These are phyloP conservation scores for Diplazon laetatorius DNA, from an alignment of 2,888 invertebrate genomes.

Conservation along the genomic window DNA sequence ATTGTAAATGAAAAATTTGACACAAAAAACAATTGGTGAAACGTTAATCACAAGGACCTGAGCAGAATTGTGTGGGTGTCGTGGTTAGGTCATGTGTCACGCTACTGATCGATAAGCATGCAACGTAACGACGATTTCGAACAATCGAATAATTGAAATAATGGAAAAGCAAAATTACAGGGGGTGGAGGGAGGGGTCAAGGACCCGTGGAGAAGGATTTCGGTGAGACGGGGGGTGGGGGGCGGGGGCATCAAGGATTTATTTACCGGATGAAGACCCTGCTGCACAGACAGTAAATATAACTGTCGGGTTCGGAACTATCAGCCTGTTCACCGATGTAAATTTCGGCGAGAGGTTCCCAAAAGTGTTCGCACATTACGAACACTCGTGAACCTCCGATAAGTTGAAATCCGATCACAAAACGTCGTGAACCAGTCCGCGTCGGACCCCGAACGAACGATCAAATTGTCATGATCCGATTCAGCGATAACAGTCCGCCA, in stretches of 20 bases:
- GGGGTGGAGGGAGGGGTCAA: conserved; percentile 25
- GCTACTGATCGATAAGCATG: conserved; percentile 75
- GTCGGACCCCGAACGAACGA: conserved; percentile 36
- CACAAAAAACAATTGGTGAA: conserved; percentile 8
- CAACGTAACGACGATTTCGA: conserved; percentile 41
- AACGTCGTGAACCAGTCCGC: conserved; percentile 73
- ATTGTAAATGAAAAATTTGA: conserved; percentile 10
- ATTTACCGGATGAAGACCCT: conserved; percentile 88
- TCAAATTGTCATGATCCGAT: conserved; percentile 68
- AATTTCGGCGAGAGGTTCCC: conserved; percentile 89
- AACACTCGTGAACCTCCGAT: neutral
- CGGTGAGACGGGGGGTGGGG: no score
- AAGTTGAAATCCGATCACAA: conserved; percentile 48
- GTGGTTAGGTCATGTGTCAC: conserved; percentile 77
- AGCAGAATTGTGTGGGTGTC: conserved; percentile 66
- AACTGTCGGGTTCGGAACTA: conserved; percentile 83
- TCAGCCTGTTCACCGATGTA: conserved; percentile 82
- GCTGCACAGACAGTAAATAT: conserved; percentile 88
- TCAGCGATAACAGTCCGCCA: conserved; percentile 74
- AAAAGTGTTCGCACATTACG: conserved; percentile 84
- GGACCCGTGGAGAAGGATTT: neutral
- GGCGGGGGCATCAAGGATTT: conserved; percentile 10
- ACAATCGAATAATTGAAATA: conserved; percentile 34
- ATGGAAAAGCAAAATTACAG: conserved; percentile 19
- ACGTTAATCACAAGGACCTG: conserved; percentile 39